Evolutionary conservation across 1,140 invertebrate species (phyloP).

Genomic region (Drosophila aff.): DNA sequence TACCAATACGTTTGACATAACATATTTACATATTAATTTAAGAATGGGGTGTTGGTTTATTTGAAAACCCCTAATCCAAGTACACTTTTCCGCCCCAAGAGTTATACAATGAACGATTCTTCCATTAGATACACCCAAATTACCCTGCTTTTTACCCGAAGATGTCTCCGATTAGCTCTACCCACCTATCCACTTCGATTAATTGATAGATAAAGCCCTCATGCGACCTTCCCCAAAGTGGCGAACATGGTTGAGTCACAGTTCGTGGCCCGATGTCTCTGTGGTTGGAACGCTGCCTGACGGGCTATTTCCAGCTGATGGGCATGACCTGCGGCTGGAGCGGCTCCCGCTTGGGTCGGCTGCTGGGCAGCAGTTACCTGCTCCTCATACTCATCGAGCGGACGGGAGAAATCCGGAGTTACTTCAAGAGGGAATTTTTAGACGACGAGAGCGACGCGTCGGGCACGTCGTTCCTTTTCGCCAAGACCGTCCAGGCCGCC

Average conservation of each 20-base stretch:
- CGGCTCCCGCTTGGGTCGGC: constrained; percentile 10
- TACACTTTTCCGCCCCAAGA: background rate
- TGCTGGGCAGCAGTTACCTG: constrained; percentile 36
- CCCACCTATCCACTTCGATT: constrained; percentile 41
- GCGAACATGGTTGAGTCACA: background rate
- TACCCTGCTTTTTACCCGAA: background rate
- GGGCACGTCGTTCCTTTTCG: constrained; percentile 14
- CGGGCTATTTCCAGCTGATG: constrained; percentile 49
- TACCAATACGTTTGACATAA: too few species aligned
- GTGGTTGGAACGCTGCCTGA: constrained; percentile 39
- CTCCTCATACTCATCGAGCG: constrained; percentile 31
- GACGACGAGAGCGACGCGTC: background rate
- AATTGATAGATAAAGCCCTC: constrained; percentile 36
- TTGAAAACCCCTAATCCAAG: background rate
- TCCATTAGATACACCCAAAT: background rate
- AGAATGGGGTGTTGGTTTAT: background rate
- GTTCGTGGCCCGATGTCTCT: constrained; percentile 41
- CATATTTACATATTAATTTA: too few species aligned
- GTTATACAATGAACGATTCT: background rate
- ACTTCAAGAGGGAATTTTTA: background rate
- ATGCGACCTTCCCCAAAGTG: background rate
- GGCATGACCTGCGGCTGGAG: constrained; percentile 48
- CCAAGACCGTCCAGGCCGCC: constrained; percentile 26
- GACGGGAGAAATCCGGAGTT: constrained; percentile 11
- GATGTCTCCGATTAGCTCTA: background rate